Evolutionary conservation across 2,113 vertebrate species (phyloP), one percentile per base, ranked within the genome.

Genomic region (Podarcis raffonei): DNA sequence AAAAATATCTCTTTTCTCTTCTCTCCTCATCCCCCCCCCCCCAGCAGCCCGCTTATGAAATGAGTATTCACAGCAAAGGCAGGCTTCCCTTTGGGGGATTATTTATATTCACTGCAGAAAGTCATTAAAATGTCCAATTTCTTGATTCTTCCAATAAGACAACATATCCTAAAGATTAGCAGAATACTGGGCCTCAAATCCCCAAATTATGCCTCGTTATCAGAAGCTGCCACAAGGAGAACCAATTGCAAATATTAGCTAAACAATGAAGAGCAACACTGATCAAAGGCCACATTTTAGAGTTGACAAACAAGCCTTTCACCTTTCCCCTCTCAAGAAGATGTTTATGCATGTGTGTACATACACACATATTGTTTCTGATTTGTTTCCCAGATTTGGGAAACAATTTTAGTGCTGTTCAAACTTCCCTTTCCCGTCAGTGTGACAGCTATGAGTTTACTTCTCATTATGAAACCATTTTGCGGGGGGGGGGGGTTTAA

Each of bases 81-180:
- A 92, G 22, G 42, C 86, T 91, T 85, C 87, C 92, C 92, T 94
- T 91, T 90, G 91, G 90, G 90, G 85, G 92, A 93, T 89, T 92
- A 93, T 94, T 94, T 93, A 90, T 93, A 93, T 93, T 95, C 93
- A 92, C 93, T 92, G 75, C 91, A 90, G 93, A 95, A 95, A 95
- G 92, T 93, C 93, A 94, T 95, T 95, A 95, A 93, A 92, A 92
- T 93, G 91, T 92, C 91, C 85, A 93, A 85, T 92, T 90, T 68
- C 89, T 79, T 93, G 87, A 42, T 65, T 94, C 91, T 94, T 94
- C 85, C 88, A 93, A 39, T 89, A 94, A 93, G 76, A 69, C 72
- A 92, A 89, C 81, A 89, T 83, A 94, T 93, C 65, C 89, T 91
- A 91, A 94, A 92, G 93, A 92, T 94, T 92, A 94, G 78, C 88